Evolutionary conservation across 2,797 vertebrate genomes (phyloP), one percentile per base, ranked within the genome.

Genomic region (Synaphobranchus kaupii): DNA sequence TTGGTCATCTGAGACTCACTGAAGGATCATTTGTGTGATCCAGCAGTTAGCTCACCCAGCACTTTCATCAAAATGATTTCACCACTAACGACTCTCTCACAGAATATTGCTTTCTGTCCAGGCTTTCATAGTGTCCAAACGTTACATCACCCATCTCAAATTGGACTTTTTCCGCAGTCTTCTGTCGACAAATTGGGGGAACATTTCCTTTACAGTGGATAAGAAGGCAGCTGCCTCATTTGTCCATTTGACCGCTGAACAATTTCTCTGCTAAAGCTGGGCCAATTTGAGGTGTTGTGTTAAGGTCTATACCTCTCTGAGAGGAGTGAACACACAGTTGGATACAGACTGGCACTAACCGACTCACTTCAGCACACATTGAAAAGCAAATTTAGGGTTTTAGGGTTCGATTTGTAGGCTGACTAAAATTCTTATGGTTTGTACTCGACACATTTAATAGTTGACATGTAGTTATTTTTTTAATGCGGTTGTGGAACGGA

Each of bases 61-160:
- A 34, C 83, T 92, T 93, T 90, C 20, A 84, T 90, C 83, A 90
- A 85, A 91, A 84, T 90, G 87, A 88, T 90, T 89, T 90, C 88
- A 44, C 28, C 90, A 91, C 91, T 92, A 84, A 56, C 83, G 81
- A 39, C 60, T 89, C 34, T 58, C 87, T 12, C 89, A 87, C 88
- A 89, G 4, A 89, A 90, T 89, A 89, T 54, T 7, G 1, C 7
- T 89, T 87, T 85, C 3, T 86, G 88, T 86, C n/a, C 80, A 4
- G 13, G 39, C 89, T 86, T 91, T 89, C 93, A 91, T 78, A 86
- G 90, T 94, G 93, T 86, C 91, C 50, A 50, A 86, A 91, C 90
- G 90, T 48, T 12, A 20, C 89, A 92, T 88, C 84, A 15, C 34
- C 6, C 90, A 92, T 92, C 93, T 92, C 78, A 0, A 52, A 84